Percentiles rank a stretch among this genome's conserved stretches.
Conservation (phyloP, 2,797 vertebrate species). For the Zalophus californianus region DNA sequence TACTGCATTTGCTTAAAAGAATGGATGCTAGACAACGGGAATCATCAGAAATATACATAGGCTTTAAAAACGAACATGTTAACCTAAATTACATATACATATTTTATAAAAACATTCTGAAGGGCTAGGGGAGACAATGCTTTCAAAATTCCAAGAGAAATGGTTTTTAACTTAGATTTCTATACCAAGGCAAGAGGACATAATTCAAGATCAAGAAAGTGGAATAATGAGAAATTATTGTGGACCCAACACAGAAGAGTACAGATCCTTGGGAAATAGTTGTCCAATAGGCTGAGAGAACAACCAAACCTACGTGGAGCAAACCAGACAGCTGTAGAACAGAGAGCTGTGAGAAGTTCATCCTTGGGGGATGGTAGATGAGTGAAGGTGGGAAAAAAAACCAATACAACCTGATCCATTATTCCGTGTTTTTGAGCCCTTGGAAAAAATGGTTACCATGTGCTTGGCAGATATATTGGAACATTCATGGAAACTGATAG, state of each 20-base stretch:
- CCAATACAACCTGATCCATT: neutral
- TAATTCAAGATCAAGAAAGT: neutral
- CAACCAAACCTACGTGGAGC: neutral
- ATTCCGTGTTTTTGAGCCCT: neutral
- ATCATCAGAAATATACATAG: neutral
- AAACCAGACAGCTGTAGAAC: neutral
- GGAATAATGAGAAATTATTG: neutral
- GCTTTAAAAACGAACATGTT: neutral
- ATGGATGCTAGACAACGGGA: neutral
- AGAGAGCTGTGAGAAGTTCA: neutral
- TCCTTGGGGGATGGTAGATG: no score
- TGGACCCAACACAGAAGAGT: neutral
- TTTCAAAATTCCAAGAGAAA: neutral
- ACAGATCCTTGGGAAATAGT: neutral
- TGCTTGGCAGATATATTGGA: neutral
- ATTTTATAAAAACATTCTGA: neutral
- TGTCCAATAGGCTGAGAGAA: neutral
- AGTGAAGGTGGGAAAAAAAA: neutral
- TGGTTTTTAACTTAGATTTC: neutral
- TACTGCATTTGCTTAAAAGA: neutral
- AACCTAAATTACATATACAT: conserved; percentile 5
- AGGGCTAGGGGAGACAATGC: neutral
- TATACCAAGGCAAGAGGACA: neutral
- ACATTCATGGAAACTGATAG: neutral
- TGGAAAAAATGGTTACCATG: neutral